Base-by-base conservation (phyloP, 2,888 invertebrate species). In the Nematopogon swammerdamellus region DNA sequence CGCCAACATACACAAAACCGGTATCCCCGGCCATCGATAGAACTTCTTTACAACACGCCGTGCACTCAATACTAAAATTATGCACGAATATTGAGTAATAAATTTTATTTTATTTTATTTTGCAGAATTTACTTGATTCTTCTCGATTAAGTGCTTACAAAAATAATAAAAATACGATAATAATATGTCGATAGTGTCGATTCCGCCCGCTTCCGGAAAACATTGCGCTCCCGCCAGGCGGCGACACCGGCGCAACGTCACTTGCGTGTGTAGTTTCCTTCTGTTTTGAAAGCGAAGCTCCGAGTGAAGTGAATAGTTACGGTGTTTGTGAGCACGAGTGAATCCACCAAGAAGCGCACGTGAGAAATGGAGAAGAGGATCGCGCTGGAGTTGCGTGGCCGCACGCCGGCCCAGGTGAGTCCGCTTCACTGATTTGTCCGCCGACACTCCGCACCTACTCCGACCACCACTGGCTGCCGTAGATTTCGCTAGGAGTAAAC, bases 311-410 rank as follows among this genome's bases (percentile, higher is more conserved):
- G 16, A 36, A 45, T 42, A 18, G 16, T 42, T 49, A n/a, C 18
- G 30, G 45, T 45, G 46, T 14, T 45, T 49, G 68, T 59, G 65
- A 63, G 63, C 64, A 62, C 18, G 71, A 70, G 70, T 61, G 60
- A 63, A 59, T 59, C 57, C 57, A 56, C 55, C 59, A 56, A 61
- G 58, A 61, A 57, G 50, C 59, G 62, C n/a, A 18, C 36, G 5
- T 44, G 18, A 29, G 59, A 57, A 60, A 96, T 96, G 95, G 95
- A 95, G 83, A 95, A 95, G 76, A 89, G 97, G 80, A 90, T 97
- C 84, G 91, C 91, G 69, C 83, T 96, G 71, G 97, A 97, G 82
- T 89, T 92, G 82, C 85, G 96, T 69, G 96, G 95, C 75, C 88
- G 90, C 72, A 88, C 87, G 72, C 90, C 95, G 62, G 87, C 87